Percentiles rank a stretch among this genome's conserved stretches.
Evolutionary conservation across 2,113 vertebrate genomes (phyloP).

Genomic region (Egretta garzetta): DNA sequence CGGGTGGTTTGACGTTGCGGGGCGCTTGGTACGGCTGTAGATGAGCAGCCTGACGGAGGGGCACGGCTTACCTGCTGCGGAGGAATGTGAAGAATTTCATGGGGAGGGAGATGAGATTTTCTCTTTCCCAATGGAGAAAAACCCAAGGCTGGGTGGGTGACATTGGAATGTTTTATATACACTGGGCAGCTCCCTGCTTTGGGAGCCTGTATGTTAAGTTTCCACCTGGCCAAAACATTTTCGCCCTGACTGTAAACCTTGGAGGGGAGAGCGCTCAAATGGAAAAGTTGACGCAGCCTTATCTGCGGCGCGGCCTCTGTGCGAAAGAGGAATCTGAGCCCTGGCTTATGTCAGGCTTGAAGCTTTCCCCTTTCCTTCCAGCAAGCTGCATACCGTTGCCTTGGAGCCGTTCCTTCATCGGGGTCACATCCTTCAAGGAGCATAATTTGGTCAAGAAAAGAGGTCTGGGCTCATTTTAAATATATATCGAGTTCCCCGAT

Average conservation of each 20-base stretch:
- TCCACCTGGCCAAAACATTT: constrained; percentile 21
- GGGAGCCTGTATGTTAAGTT: not conserved
- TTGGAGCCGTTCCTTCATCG: not conserved
- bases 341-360: constrained; percentile 47
- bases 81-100: not conserved
- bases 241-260: not conserved
- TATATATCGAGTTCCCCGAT: not conserved
- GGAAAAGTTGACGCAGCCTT: constrained; percentile 61
- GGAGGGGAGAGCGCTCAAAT: not conserved
- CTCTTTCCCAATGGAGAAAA: not conserved
- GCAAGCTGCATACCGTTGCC: not conserved
- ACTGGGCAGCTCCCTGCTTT: not conserved
- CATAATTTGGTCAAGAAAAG: not conserved
- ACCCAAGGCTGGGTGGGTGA: not conserved
- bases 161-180: not conserved
- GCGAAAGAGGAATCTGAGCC: not conserved
- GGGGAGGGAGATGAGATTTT: not conserved
- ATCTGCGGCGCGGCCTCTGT: not conserved
- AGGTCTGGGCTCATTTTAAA: not conserved
- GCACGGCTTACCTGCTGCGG: not conserved
- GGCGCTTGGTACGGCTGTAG: not conserved
- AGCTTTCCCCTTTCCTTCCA: constrained; percentile 21
- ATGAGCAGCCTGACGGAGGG: not conserved
- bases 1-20: not conserved
- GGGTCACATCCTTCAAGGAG: constrained; percentile 10